A percentile compares a stretch with the other conserved stretches of the same genome.
phyloP scores from a whole-genome alignment of 1,140 invertebrate genomes.

The Cyclargus thomasi region DNA sequence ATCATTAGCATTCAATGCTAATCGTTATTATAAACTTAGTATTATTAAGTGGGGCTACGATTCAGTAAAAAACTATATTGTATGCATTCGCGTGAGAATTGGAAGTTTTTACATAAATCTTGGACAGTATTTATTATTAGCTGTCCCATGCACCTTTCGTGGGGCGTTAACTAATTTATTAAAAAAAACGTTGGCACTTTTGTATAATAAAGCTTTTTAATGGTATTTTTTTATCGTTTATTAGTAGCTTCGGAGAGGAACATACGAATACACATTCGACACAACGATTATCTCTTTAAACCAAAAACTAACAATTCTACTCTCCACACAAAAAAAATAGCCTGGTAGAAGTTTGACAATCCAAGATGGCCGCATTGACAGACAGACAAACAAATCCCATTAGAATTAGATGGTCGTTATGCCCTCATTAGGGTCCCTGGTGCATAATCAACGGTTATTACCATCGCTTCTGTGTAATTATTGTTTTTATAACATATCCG shows the following conservation, averaged over 20 bases:
- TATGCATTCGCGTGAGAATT: not conserved
- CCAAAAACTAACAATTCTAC: not conserved
- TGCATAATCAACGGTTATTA: slow-evolving; percentile 51
- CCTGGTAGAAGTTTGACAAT: not conserved
- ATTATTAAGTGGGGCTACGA: not conserved
- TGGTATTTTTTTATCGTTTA: too few relatives aligned
- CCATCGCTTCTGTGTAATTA: slow-evolving; percentile 54
- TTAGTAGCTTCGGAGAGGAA: too few relatives aligned
- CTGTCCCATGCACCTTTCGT: too few relatives aligned
- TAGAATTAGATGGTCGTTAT: slow-evolving; percentile 24
- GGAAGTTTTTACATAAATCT: not conserved
- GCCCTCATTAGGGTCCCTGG: slow-evolving; percentile 18
- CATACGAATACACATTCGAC: too few relatives aligned
- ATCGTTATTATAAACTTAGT: not conserved
- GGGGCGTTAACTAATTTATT: too few relatives aligned
- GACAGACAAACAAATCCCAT: slow-evolving; percentile 22
- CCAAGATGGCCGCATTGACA: not conserved
- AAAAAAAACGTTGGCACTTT: too few relatives aligned
- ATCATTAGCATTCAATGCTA: not conserved
- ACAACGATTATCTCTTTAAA: too few relatives aligned
- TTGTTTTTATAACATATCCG: slow-evolving; percentile 56
- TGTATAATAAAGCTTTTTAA: too few relatives aligned
- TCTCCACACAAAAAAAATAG: not conserved
- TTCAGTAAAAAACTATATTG: not conserved
- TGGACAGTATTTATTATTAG: too few relatives aligned